These are phyloP conservation scores for Plebejus anna DNA, from an alignment of 2,888 invertebrate genomes.

Conservation along the genomic window DNA sequence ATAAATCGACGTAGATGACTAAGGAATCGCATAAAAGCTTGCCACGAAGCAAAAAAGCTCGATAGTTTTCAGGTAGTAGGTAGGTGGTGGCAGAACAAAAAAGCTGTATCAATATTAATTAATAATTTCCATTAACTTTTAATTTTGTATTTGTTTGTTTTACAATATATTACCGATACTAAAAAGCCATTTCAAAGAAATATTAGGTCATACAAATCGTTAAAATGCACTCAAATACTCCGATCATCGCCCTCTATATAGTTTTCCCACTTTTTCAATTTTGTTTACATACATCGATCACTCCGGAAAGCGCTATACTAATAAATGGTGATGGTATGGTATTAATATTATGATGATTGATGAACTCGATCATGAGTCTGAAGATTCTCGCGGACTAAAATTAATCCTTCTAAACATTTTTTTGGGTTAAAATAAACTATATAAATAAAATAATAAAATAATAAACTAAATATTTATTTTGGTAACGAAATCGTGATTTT, in stretches of 20 bases:
- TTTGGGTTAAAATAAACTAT: background rate
- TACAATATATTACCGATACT: background rate
- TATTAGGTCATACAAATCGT: background rate
- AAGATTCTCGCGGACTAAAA: conserved; percentile 2
- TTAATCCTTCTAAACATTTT: background rate
- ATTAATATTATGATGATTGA: conserved; percentile 10
- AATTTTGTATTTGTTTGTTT: too few relatives aligned
- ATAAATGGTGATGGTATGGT: conserved; percentile 9
- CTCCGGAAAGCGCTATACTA: background rate
- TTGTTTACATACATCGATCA: conserved; percentile 17
- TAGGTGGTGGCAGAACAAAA: too few relatives aligned
- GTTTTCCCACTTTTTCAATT: background rate
- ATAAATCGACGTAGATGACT: too few relatives aligned
- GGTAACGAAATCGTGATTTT: background rate
- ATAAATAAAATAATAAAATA: too few relatives aligned
- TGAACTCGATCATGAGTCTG: background rate
- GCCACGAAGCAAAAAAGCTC: too few relatives aligned
- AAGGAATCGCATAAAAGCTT: too few relatives aligned
- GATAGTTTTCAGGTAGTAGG: too few relatives aligned
- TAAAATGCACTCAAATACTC: background rate
- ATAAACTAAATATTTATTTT: background rate
- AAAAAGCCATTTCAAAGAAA: background rate
- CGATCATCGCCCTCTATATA: background rate
- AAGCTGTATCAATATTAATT: too few relatives aligned
- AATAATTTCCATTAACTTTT: too few relatives aligned